Percentiles rank a stretch among this genome's conserved stretches.
These are phyloP conservation scores for Eueremaeus valkanovi DNA, from an alignment of 2,888 invertebrate genomes.

Conservation along the genomic window DNA sequence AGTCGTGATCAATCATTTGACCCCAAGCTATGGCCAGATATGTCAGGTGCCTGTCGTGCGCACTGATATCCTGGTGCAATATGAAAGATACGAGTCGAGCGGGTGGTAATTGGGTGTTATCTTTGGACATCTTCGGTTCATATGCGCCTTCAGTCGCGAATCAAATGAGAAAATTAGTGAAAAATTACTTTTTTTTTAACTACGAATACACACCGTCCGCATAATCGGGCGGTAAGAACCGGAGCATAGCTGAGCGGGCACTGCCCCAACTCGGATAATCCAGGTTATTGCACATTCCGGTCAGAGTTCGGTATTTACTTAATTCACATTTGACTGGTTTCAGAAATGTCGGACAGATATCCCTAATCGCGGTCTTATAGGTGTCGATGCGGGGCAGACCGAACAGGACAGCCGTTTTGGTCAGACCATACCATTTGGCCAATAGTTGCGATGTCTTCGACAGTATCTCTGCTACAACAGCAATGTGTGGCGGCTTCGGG, in stretches of 20 bases:
- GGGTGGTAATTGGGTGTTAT: conserved; percentile 60
- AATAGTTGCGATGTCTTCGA: conserved; percentile 46
- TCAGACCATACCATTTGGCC: conserved; percentile 48
- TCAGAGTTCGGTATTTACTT: conserved; percentile 50
- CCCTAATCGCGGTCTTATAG: conserved; percentile 51
- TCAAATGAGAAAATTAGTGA: too few species aligned
- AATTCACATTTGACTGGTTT: conserved; percentile 50
- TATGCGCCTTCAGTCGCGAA: too few species aligned
- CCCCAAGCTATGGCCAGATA: conserved; percentile 87
- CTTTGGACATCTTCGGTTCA: conserved; percentile 45
- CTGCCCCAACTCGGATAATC: conserved; percentile 54
- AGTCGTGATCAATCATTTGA: conserved; percentile 81
- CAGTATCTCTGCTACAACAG: conserved; percentile 47
- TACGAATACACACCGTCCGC: conserved; percentile 49
- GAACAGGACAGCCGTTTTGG: conserved; percentile 51
- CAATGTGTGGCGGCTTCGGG: conserved; percentile 47
- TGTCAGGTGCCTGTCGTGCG: conserved; percentile 87
- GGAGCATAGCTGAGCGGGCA: conserved; percentile 49
- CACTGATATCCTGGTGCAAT: conserved; percentile 65
- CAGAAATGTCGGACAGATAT: conserved; percentile 52
- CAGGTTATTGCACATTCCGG: conserved; percentile 55
- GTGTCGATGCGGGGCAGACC: conserved; percentile 53
- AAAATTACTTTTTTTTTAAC: not conserved
- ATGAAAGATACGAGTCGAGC: conserved; percentile 65
- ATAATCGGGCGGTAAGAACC: conserved; percentile 49